Percentiles rank a stretch among this genome's conserved stretches.
These are phyloP conservation scores for Cynodonichthys magdalenae DNA, from an alignment of 2,797 vertebrate genomes.

Conservation along the genomic window DNA sequence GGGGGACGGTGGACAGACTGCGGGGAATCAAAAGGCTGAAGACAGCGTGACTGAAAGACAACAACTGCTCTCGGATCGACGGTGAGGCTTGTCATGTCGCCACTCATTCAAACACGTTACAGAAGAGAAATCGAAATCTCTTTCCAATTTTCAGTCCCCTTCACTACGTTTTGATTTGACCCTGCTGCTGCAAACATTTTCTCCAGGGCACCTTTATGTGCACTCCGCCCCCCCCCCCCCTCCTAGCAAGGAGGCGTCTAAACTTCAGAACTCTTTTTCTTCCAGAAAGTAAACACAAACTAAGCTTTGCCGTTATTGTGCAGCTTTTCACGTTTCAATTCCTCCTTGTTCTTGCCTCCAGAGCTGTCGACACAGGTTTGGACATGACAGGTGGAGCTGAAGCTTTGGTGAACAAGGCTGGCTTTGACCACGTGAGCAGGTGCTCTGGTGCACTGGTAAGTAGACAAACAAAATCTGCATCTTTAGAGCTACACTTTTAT, in stretches of 20 bases:
- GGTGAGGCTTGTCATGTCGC: conserved; percentile 43
- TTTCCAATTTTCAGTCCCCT: conserved; percentile 21
- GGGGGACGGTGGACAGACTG: background rate
- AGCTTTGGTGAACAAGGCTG: conserved; percentile 33
- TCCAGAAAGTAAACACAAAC: conserved; percentile 21
- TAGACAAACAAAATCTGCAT: background rate
- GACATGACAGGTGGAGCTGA: conserved; percentile 15
- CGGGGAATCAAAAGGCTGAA: background rate
- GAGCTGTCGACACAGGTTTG: conserved; percentile 4
- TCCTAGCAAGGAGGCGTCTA: conserved; percentile 14
- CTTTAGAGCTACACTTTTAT: background rate
- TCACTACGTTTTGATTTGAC: conserved; percentile 20
- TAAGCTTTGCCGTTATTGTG: conserved; percentile 15
- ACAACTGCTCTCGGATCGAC: conserved; percentile 2
- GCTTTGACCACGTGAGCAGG: conserved; percentile 7
- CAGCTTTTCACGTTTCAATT: conserved; percentile 26
- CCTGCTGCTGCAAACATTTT: conserved; percentile 35
- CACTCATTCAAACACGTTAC: conserved; percentile 4
- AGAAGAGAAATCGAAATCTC: conserved; percentile 14
- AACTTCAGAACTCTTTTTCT: conserved; percentile 28
- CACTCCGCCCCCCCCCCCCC: too few species aligned
- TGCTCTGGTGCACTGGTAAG: conserved; percentile 34
- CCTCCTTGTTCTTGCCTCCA: conserved; percentile 50
- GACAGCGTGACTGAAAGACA: conserved; percentile 8
- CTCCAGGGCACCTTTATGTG: conserved; percentile 28